A percentile compares a stretch with the other conserved stretches of the same genome.
These are phyloP conservation scores for Petrolisthes manimaculis DNA, from an alignment of 2,888 invertebrate species.

Conservation along the genomic window DNA sequence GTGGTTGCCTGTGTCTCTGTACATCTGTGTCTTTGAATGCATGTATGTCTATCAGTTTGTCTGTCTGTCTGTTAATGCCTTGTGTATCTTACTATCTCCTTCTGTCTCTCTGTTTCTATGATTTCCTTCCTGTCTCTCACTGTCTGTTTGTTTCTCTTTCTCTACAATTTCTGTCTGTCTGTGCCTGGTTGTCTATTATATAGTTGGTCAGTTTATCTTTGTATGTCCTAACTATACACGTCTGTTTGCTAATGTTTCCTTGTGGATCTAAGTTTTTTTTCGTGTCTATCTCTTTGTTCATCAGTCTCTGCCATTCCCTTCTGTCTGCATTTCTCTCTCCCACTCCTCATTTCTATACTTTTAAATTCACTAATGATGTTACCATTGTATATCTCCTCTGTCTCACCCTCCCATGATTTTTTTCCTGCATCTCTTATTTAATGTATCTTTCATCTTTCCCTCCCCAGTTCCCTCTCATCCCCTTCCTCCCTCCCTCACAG, in stretches of 20 bases:
- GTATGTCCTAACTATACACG: not conserved
- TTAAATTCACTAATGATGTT: not conserved
- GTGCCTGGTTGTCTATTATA: not conserved
- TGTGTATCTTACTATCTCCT: not conserved
- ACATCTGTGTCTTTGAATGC: too few relatives aligned
- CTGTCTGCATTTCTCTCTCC: not conserved
- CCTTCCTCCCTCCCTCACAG: not conserved
- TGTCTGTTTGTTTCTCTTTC: not conserved
- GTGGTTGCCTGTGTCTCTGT: too few relatives aligned
- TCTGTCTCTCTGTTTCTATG: too few relatives aligned
- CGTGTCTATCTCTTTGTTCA: not conserved
- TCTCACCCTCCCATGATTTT: not conserved
- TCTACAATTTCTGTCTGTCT: not conserved
- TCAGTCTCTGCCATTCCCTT: slow-evolving; percentile 5
- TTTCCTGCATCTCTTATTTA: not conserved
- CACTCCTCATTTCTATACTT: not conserved
- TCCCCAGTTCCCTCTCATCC: not conserved
- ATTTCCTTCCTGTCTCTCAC: not conserved
- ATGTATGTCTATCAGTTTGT: too few relatives aligned
- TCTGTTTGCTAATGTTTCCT: not conserved
- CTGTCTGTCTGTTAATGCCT: not conserved
- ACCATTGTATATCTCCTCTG: not conserved
- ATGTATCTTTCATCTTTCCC: not conserved
- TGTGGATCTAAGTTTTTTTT: not conserved
- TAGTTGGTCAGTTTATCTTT: not conserved